Conservation (phyloP, 1,140 invertebrate species). For the Megalonaias nervosa region DNA sequence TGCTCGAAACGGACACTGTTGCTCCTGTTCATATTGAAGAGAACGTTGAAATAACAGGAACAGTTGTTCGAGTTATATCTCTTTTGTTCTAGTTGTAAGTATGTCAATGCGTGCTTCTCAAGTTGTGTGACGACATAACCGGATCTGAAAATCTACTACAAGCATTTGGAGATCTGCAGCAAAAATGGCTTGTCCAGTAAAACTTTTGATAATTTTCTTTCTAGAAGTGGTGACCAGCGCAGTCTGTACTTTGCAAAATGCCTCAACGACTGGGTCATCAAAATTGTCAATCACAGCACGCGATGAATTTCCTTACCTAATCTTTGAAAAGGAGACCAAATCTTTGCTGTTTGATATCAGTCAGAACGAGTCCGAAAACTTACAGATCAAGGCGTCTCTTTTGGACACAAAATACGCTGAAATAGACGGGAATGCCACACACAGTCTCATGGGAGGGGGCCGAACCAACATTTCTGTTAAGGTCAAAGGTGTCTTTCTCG, state of each 20-base stretch:
- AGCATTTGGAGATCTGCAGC: background rate
- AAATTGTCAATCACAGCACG: constrained; percentile 3
- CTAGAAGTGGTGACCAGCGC: constrained; percentile 18
- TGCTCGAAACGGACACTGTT: too few relatives aligned
- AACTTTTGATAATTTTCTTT: constrained; percentile 22
- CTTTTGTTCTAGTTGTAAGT: too few relatives aligned
- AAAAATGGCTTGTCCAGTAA: constrained; percentile 34
- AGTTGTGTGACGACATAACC: too few relatives aligned
- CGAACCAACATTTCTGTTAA: constrained; percentile 23
- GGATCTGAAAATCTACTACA: too few relatives aligned
- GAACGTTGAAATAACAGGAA: too few relatives aligned
- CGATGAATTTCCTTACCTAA: constrained; percentile 7
- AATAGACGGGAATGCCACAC: background rate
- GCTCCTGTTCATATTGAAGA: too few relatives aligned
- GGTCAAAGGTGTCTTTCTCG: constrained; percentile 35
- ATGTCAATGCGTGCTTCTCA: too few relatives aligned
- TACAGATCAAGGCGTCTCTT: constrained; percentile 7
- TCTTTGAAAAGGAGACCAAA: constrained; percentile 25
- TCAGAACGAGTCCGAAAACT: constrained; percentile 11
- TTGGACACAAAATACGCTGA: constrained; percentile 16
- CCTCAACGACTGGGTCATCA: constrained; percentile 1
- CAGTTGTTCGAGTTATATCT: too few relatives aligned
- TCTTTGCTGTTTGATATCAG: constrained; percentile 13
- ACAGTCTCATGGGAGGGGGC: background rate
- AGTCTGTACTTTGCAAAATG: constrained; percentile 28